These are phyloP conservation scores for Gandaritis pyraliata DNA, from an alignment of 2,888 invertebrate genomes.

Conservation along the genomic window DNA sequence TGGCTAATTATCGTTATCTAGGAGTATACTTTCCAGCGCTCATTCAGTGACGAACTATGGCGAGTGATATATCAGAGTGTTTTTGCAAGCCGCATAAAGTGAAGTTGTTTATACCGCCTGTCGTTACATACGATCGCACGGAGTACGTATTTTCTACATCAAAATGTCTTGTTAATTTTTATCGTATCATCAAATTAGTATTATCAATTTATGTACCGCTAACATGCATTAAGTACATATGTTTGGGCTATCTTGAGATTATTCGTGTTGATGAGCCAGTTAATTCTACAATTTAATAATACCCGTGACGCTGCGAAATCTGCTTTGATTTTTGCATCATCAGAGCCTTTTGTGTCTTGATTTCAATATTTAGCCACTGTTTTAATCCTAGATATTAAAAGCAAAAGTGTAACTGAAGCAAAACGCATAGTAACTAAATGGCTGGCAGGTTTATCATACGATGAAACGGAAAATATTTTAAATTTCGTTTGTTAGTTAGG, in stretches of 20 bases:
- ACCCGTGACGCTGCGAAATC: background rate
- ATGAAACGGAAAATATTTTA: no score
- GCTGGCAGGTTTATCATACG: no score
- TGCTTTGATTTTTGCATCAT: no score
- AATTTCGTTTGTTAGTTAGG: no score
- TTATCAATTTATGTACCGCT: constrained; percentile 1
- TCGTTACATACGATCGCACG: constrained; percentile 49
- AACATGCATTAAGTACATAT: constrained; percentile 6
- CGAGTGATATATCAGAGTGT: constrained; percentile 65
- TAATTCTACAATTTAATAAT: no score
- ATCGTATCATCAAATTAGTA: constrained; percentile 7
- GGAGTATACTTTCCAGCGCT: constrained; percentile 43
- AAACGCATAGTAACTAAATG: no score
- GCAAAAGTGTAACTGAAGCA: no score
- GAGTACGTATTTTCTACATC: constrained; percentile 57
- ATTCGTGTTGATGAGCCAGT: background rate
- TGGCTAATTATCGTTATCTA: constrained; percentile 49
- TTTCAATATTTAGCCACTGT: no score
- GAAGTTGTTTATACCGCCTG: constrained; percentile 56
- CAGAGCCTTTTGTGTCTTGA: no score
- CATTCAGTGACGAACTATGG: constrained; percentile 55
- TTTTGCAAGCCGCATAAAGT: constrained; percentile 61
- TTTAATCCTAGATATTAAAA: no score
- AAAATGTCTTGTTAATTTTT: background rate
- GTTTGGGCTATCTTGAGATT: background rate